Base-by-base conservation (phyloP, 2,113 vertebrate genomes). In the Ophiodon elongatus region DNA sequence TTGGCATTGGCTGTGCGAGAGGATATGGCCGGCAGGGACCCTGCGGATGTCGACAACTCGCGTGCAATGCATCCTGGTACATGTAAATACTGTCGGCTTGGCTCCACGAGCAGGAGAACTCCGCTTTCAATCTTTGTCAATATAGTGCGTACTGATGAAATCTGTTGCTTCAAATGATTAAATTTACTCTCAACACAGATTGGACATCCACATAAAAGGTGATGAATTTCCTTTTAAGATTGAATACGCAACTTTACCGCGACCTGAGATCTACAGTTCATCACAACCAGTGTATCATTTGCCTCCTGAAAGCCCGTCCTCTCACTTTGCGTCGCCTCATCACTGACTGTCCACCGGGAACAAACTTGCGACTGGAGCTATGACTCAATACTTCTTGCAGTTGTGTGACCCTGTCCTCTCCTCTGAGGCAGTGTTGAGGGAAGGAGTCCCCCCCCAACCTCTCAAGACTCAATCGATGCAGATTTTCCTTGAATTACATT, bases 401-500 rank as follows among this genome's bases (percentile, higher is more conserved):
- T 72, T 69, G 73, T 41, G 72, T 91, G 90, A 93, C 91, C 86
- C 87, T 81, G 76, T 84, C 65, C 79, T 94, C 83, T 87, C 84
- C 85, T 92, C 79, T 87, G 80, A 91, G 72, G 67, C 82, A 66
- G 41, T 69, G 62, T 68, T 79, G 83, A 76, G 54, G 59, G 79
- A 79, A 80, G 89, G 67, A 89, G 83, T 89, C 91, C 85, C 88
- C 91, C 64, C 50, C 66, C 82, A 83, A 73, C 73, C 88, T 92
- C 76, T 91, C 84, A 81, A 80, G 54, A 52, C 13, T 85, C 84
- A 89, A 83, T 94, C 85, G 76, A 93, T 94, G 78, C 69, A 57
- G 76, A 86, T 89, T 91, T 83, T 84, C 63, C 75, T 75, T 56
- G 88, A 94, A 93, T 92, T 90, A 59, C 82, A 91, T 94, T 91